phyloP scores from a whole-genome alignment of 2,113 vertebrate genomes.

The Guaruba guarouba region DNA sequence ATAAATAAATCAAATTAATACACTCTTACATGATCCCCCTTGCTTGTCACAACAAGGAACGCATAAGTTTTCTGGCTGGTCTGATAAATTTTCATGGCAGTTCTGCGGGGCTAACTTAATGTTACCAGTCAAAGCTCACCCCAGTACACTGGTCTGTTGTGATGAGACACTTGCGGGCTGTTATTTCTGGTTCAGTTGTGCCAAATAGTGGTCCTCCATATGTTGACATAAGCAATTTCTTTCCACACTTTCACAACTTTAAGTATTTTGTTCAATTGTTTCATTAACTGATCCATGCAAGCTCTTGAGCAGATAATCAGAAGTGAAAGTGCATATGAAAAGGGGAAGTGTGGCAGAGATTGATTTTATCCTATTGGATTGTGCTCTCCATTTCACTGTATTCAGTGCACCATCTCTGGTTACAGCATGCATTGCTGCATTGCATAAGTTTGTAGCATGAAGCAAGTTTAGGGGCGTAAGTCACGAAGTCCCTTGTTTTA shows the following conservation, averaged over 20 bases:
- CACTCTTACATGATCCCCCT: background rate
- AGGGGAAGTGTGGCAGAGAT: background rate
- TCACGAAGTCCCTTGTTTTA: background rate
- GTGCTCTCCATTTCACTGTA: background rate
- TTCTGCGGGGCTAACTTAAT: background rate
- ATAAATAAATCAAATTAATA: slow-evolving; percentile 16
- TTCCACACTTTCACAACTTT: background rate
- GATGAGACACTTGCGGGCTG: background rate
- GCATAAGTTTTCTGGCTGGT: background rate
- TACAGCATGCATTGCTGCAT: fast-evolving
- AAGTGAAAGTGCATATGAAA: background rate
- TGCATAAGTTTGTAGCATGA: background rate
- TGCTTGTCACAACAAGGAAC: background rate
- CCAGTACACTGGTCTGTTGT: background rate
- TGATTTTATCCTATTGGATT: background rate
- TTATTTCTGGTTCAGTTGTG: background rate
- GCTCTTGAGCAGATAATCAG: background rate
- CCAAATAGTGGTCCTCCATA: background rate
- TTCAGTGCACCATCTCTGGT: background rate
- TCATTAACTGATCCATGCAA: background rate
- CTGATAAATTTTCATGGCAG: background rate
- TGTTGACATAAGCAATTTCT: background rate
- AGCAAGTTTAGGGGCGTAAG: background rate
- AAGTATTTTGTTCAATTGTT: background rate
- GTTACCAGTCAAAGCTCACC: background rate